Percentiles rank a stretch among this genome's conserved stretches.
phyloP scores from a whole-genome alignment of 2,888 invertebrate species.

The Microdon myrmicae region DNA sequence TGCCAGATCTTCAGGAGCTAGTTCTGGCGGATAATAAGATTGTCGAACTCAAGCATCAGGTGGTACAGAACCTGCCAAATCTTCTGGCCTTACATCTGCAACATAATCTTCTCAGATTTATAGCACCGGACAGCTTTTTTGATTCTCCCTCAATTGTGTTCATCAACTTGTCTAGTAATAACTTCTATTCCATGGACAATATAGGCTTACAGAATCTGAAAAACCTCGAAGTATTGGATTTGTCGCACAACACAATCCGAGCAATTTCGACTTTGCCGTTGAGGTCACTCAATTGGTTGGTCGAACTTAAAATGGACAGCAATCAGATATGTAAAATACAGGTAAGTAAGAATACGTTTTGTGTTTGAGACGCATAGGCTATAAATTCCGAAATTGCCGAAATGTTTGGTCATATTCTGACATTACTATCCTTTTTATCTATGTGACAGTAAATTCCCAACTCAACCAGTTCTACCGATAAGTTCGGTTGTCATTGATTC shows the following conservation, averaged over 20 bases:
- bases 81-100: slow-evolving; percentile 76
- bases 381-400: background rate
- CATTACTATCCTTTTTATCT: background rate
- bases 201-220: slow-evolving; percentile 78
- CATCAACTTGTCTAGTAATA: slow-evolving; percentile 85
- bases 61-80: slow-evolving; percentile 80
- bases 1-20: slow-evolving; percentile 77
- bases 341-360: slow-evolving; percentile 53
- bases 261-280: slow-evolving; percentile 76
- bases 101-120: slow-evolving; percentile 79
- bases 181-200: slow-evolving; percentile 78
- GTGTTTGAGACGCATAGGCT: background rate
- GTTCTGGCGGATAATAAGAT: slow-evolving; percentile 78
- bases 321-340: slow-evolving; percentile 84
- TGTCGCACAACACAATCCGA: slow-evolving; percentile 81
- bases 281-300: slow-evolving; percentile 84
- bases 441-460: background rate
- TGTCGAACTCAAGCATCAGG: slow-evolving; percentile 78
- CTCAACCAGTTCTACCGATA: background rate
- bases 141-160: slow-evolving; percentile 82
- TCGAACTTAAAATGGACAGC: slow-evolving; percentile 86
- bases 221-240: slow-evolving; percentile 85
- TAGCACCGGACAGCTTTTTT: slow-evolving; percentile 80
- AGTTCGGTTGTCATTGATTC: too few species aligned
- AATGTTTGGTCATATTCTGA: background rate